Percentiles rank a stretch among this genome's conserved stretches.
These are phyloP conservation scores for Gandaritis pyraliata DNA, from an alignment of 2,888 invertebrate genomes.

Conservation along the genomic window DNA sequence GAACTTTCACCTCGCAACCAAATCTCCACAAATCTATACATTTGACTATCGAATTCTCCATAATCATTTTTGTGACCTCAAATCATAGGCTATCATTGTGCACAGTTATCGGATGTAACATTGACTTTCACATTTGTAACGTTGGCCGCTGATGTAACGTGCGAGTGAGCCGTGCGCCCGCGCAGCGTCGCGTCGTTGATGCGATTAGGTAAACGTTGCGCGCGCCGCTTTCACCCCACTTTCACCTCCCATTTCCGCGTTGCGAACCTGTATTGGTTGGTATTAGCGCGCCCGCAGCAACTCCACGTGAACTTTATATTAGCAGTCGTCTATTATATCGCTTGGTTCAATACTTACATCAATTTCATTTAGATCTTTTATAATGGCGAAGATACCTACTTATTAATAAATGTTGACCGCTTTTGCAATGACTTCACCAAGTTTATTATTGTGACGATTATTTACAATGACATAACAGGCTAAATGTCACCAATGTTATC, in stretches of 20 bases:
- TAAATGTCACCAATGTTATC: slow-evolving; percentile 49
- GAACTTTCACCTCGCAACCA: too few relatives aligned
- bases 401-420: slow-evolving; percentile 4
- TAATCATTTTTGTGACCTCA: slow-evolving; percentile 1
- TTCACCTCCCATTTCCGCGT: slow-evolving; percentile 81
- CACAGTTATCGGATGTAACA: slow-evolving; percentile 68
- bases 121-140: slow-evolving; percentile 79
- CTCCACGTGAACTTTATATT: slow-evolving; percentile 3
- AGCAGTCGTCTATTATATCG: neutral
- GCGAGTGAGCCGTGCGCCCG: slow-evolving; percentile 50
- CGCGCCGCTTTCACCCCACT: slow-evolving; percentile 80
- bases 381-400: too few relatives aligned
- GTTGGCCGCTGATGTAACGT: slow-evolving; percentile 66
- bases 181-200: slow-evolving; percentile 42
- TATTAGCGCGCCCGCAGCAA: slow-evolving; percentile 43
- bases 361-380: too few relatives aligned
- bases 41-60: too few relatives aligned
- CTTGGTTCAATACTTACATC: too few relatives aligned
- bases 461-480: slow-evolving; percentile 44
- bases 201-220: slow-evolving; percentile 81
- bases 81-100: slow-evolving; percentile 6
- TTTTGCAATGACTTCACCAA: neutral
- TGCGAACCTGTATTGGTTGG: slow-evolving; percentile 45
- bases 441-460: slow-evolving; percentile 18
- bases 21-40: too few relatives aligned